phyloP scores from a whole-genome alignment of 2,888 invertebrate species.

The Anthophora plumipes region DNA sequence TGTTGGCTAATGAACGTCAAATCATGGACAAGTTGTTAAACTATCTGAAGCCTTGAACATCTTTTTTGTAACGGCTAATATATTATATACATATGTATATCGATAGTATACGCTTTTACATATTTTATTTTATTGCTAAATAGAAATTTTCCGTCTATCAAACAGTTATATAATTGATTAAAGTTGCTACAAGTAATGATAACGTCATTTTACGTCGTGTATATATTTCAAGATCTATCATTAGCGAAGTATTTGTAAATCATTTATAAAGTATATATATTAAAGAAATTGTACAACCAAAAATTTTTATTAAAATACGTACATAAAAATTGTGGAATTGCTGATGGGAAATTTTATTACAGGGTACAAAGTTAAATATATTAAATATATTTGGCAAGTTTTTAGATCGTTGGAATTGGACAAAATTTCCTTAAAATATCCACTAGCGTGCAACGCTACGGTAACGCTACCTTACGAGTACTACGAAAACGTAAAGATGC shows the following conservation, averaged over 20 bases:
- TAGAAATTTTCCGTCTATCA: not conserved
- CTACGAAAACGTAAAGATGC: not conserved
- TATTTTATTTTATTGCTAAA: constrained; percentile 13
- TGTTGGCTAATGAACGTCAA: constrained; percentile 56
- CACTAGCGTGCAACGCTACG: not conserved
- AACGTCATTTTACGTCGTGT: constrained; percentile 13
- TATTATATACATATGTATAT: not conserved
- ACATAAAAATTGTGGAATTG: not conserved
- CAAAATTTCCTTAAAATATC: constrained; percentile 29
- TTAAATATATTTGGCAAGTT: not conserved
- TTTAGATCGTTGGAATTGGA: constrained; percentile 31
- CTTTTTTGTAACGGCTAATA: constrained; percentile 35
- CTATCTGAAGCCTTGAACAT: constrained; percentile 37
- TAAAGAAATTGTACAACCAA: not conserved
- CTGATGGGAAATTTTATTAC: not conserved
- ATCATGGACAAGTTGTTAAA: constrained; percentile 43
- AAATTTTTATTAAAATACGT: not conserved
- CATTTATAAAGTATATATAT: not conserved
- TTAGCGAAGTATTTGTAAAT: constrained; percentile 7
- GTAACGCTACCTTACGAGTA: constrained; percentile 23
- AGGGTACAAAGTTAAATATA: not conserved
- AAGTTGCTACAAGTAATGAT: constrained; percentile 17
- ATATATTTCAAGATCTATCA: constrained; percentile 2
- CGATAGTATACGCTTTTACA: not conserved
- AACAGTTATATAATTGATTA: constrained; percentile 20